Evolutionary conservation across 2,113 vertebrate genomes (phyloP), one percentile per base, ranked within the genome.

Genomic region (Corydoras sp.): DNA sequence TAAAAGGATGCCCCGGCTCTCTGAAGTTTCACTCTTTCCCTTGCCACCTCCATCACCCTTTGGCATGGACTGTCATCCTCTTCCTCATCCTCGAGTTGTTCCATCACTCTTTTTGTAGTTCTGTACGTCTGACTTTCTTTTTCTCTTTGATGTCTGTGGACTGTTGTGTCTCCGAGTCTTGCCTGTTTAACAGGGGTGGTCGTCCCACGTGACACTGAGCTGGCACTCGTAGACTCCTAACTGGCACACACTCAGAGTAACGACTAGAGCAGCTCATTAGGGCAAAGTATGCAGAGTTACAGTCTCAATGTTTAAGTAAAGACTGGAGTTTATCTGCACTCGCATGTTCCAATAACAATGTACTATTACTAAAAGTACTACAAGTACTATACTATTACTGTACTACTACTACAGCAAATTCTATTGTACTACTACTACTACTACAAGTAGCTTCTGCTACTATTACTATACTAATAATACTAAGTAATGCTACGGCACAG

Each of bases 191-290:
- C 82, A 84, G 83, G 76, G 81, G 81, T 65, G 85, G 80, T 82
- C 78, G 65, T 76, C 75, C 79, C 81, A 74, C 69, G 68, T 72
- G 81, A 85, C 80, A 84, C 71, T 75, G 75, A 75, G 76, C 78
- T 88, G 86, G 84, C 87, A 81, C 62, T 48, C 30, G 53, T 80
- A 84, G 78, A 83, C 73, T 75, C 82, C 81, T 18, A 32, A 11
- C 53, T 35, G 35, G 48, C 6, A 76, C 43, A 60, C 68, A 61
- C 63, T 58, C 53, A 62, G 35, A 72, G 48, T 80, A 82, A 85
- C 68, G 78, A 86, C 81, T 82, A 85, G 81, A 88, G 84, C 81
- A 78, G 63, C 83, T 88, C 86, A 89, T 88, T 86, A 87, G 85
- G 82, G 73, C 77, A 86, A 83, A 86, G 86, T 83, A 85, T 75